Evolutionary conservation across 2,888 invertebrate species (phyloP).

Genomic region (Brachynemurus nebulosus): DNA sequence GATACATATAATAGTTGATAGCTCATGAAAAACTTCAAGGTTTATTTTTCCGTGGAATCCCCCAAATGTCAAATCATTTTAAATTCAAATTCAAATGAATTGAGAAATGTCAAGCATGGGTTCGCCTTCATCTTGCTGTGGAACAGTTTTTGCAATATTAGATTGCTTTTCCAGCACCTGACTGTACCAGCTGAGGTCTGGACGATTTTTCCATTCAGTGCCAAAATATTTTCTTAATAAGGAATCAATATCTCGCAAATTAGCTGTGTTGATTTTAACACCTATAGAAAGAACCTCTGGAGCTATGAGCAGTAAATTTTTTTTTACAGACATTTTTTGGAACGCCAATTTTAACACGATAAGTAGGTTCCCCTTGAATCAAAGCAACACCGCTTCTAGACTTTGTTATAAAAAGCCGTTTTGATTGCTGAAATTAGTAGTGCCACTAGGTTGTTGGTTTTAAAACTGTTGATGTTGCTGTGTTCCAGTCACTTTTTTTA

Average conservation of each 20-base stretch:
- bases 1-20: too few species aligned
- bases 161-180: too few species aligned
- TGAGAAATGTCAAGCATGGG: too few species aligned
- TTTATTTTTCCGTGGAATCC: too few species aligned
- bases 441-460: constrained; percentile 10
- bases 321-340: neutral
- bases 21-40: too few species aligned
- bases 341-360: neutral
- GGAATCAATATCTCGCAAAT: neutral
- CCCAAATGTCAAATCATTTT: too few species aligned
- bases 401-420: constrained; percentile 10
- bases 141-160: too few species aligned
- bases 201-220: constrained; percentile 9
- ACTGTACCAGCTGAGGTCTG: too few species aligned
- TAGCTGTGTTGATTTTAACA: neutral
- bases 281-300: neutral
- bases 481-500: constrained; percentile 15
- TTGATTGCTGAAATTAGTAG: constrained; percentile 10
- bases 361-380: neutral
- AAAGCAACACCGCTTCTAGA: neutral
- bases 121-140: too few species aligned
- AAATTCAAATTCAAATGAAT: too few species aligned
- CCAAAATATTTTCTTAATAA: neutral
- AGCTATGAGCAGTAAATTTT: neutral
- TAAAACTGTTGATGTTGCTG: neutral